Conservation (phyloP, 1,140 invertebrate species). For the Aphidius gifuensis region DNA sequence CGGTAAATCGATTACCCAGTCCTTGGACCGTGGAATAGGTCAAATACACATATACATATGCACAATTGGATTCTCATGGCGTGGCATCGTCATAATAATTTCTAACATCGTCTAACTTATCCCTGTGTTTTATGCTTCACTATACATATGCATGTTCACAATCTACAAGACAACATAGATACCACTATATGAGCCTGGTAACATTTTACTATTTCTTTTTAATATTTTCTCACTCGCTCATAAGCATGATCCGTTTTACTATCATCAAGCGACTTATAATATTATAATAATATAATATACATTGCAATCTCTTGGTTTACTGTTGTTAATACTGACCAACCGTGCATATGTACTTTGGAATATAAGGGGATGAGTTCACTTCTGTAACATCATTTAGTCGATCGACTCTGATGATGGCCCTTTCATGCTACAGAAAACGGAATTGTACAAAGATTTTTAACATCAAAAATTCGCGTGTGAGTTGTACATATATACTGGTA, state of each 20-base stretch:
- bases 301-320: no score
- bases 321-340: no score
- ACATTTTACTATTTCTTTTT: no score
- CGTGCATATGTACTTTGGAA: no score
- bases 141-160: not conserved
- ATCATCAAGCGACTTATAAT: no score
- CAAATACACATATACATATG: constrained; percentile 4
- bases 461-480: constrained; percentile 17
- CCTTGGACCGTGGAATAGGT: constrained; percentile 28
- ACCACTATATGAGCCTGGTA: no score
- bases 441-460: not conserved
- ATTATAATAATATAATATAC: no score
- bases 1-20: constrained; percentile 24
- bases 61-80: constrained; percentile 21
- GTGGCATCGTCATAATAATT: not conserved
- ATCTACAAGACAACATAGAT: not conserved
- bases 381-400: no score
- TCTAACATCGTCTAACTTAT: not conserved
- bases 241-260: no score
- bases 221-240: no score
- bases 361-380: no score
- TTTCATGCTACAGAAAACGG: constrained; percentile 3
- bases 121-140: not conserved
- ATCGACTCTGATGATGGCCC: no score
- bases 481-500: constrained; percentile 1